These are phyloP conservation scores for Pasiphila rectangulata DNA, from an alignment of 2,888 invertebrate species.

Conservation along the genomic window DNA sequence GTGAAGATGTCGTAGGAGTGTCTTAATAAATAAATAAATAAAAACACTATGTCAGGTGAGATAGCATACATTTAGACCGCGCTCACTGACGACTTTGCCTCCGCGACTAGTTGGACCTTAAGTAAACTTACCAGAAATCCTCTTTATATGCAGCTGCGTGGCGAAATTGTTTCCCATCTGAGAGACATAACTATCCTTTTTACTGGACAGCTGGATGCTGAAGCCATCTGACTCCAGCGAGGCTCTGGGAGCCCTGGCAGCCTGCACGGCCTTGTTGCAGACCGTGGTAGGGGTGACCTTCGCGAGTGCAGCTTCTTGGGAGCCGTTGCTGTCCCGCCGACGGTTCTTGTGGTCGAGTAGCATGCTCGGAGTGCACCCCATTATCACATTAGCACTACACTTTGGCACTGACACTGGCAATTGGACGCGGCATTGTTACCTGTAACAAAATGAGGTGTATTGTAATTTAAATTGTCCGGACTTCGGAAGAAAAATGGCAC, in stretches of 20 bases:
- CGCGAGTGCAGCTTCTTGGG: conserved; percentile 73
- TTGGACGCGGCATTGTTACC: conserved; percentile 52
- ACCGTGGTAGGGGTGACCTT: conserved; percentile 69
- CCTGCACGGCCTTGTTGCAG: conserved; percentile 72
- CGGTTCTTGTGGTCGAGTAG: conserved; percentile 82
- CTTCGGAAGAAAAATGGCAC: too few relatives aligned
- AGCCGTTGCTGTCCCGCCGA: conserved; percentile 77
- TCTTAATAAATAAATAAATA: too few relatives aligned
- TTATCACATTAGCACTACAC: conserved; percentile 64
- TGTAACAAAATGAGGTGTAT: conserved; percentile 54
- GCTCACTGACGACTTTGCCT: too few relatives aligned
- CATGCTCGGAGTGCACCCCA: conserved; percentile 85
- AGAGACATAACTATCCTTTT: conserved; percentile 78
- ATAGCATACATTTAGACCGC: too few relatives aligned
- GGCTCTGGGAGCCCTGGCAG: conserved; percentile 70
- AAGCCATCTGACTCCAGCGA: conserved; percentile 76
- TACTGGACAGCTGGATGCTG: conserved; percentile 74
- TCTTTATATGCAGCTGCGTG: conserved; percentile 75
- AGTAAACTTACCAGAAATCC: conserved; percentile 73
- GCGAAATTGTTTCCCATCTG: conserved; percentile 79
- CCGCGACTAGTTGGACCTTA: too few relatives aligned
- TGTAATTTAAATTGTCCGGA: too few relatives aligned
- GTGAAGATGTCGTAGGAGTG: too few relatives aligned
- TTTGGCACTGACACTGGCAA: conserved; percentile 65
- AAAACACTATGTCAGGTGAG: too few relatives aligned